Percentiles rank a stretch among this genome's conserved stretches.
Conservation (phyloP, 2,797 vertebrate species). For the Helostoma temminkii region DNA sequence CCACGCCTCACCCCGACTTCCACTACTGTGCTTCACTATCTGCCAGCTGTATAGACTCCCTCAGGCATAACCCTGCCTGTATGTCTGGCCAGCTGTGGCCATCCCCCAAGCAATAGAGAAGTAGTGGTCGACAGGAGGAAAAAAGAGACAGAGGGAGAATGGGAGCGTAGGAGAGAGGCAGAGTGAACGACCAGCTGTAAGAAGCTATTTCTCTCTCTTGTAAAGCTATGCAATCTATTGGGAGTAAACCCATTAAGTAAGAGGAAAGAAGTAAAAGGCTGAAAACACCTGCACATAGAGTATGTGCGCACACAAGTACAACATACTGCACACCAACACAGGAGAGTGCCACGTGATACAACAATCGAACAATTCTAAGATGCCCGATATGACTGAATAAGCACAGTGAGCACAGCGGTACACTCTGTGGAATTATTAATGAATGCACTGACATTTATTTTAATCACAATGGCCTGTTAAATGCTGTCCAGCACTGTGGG, state of each 20-base stretch:
- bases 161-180: slow-evolving; percentile 19
- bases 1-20: slow-evolving; percentile 27
- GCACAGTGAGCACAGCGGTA: slow-evolving; percentile 45
- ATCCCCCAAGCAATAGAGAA: slow-evolving; percentile 52
- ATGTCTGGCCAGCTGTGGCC: slow-evolving; percentile 81
- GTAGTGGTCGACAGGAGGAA: slow-evolving; percentile 11
- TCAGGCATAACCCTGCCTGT: slow-evolving; percentile 69
- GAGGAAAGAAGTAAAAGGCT: slow-evolving; percentile 19
- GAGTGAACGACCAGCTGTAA: slow-evolving; percentile 56
- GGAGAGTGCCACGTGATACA: slow-evolving; percentile 11
- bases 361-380: slow-evolving; percentile 56
- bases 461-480: slow-evolving; percentile 73
- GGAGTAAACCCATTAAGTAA: slow-evolving; percentile 39
- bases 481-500: slow-evolving; percentile 74
- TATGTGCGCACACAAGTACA: slow-evolving; percentile 11
- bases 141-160: slow-evolving; percentile 15
- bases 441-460: slow-evolving; percentile 83
- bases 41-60: slow-evolving; percentile 77
- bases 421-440: slow-evolving; percentile 75
- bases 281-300: slow-evolving; percentile 23
- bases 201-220: slow-evolving; percentile 46
- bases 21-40: slow-evolving; percentile 49
- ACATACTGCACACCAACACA: slow-evolving; percentile 7
- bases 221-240: slow-evolving; percentile 33
- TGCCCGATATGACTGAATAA: slow-evolving; percentile 52